These are phyloP conservation scores for Muscicapa adusta DNA, from an alignment of 2,113 vertebrate genomes.

Conservation along the genomic window DNA sequence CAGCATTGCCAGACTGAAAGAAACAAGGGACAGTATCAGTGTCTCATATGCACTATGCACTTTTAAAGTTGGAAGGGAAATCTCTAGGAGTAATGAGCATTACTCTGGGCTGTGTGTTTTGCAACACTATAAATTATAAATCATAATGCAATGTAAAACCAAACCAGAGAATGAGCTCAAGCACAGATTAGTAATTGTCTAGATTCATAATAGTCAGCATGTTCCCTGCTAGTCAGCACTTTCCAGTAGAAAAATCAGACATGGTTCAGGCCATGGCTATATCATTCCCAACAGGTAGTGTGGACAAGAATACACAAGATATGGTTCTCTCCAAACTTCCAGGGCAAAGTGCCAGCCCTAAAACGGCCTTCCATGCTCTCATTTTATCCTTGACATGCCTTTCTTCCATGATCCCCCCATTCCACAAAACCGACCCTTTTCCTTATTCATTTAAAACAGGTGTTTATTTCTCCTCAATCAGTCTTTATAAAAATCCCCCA, in stretches of 20 bases:
- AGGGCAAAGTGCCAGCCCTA: neutral
- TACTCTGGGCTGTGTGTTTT: neutral
- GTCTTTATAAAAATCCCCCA: fast-evolving
- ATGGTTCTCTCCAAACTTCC: neutral
- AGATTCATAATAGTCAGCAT: neutral
- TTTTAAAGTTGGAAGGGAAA: neutral
- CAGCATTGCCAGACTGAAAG: neutral
- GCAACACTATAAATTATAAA: neutral
- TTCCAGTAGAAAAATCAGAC: neutral
- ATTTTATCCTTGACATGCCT: neutral
- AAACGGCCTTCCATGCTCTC: neutral
- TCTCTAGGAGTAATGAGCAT: neutral
- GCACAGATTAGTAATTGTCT: neutral
- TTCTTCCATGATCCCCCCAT: fast-evolving
- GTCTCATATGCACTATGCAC: neutral
- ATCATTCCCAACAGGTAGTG: neutral
- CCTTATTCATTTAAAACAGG: neutral
- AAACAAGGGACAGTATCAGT: neutral
- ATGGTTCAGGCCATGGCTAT: neutral
- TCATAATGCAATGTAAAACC: neutral
- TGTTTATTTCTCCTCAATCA: neutral
- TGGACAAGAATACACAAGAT: neutral
- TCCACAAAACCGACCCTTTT: neutral
- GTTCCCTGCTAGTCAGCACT: neutral
- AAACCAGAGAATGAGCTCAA: neutral